phyloP scores from a whole-genome alignment of 2,888 invertebrate genomes.

The Hydriomena furcata region DNA sequence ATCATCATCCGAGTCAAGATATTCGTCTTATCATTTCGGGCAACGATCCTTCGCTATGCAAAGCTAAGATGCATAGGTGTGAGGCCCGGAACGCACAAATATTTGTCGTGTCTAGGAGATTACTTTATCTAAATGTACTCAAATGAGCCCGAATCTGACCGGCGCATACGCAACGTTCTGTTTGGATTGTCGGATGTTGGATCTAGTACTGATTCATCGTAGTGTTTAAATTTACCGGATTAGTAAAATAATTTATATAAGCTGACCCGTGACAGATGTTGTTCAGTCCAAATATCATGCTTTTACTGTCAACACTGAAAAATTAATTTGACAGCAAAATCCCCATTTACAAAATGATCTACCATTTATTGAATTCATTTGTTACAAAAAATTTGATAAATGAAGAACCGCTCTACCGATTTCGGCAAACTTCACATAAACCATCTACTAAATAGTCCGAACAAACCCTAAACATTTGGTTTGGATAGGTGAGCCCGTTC shows the following conservation, averaged over 20 bases:
- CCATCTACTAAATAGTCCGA: too few relatives aligned
- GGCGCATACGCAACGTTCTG: slow-evolving; percentile 40
- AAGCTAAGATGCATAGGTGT: slow-evolving; percentile 41
- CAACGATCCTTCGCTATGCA: slow-evolving; percentile 22
- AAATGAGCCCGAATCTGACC: slow-evolving; percentile 57
- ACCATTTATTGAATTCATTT: too few relatives aligned
- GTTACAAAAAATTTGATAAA: too few relatives aligned
- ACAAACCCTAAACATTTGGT: too few relatives aligned
- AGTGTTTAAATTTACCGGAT: slow-evolving; percentile 1
- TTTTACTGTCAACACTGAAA: too few relatives aligned
- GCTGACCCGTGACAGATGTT: too few relatives aligned
- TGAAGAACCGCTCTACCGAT: too few relatives aligned
- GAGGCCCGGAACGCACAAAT: slow-evolving; percentile 61
- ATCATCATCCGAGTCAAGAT: background rate
- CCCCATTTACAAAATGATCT: too few relatives aligned
- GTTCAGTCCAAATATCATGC: too few relatives aligned
- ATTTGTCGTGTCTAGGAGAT: slow-evolving; percentile 66
- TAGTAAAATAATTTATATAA: background rate
- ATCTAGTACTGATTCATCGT: slow-evolving; percentile 8
- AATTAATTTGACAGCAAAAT: too few relatives aligned
- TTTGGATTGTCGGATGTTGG: slow-evolving; percentile 30
- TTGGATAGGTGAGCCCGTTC: too few relatives aligned
- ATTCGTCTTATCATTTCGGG: slow-evolving; percentile 17
- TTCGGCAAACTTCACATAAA: too few relatives aligned
- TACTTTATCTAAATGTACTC: slow-evolving; percentile 66